phyloP scores from a whole-genome alignment of 2,888 invertebrate genomes.

The Nemapogon koenigi region DNA sequence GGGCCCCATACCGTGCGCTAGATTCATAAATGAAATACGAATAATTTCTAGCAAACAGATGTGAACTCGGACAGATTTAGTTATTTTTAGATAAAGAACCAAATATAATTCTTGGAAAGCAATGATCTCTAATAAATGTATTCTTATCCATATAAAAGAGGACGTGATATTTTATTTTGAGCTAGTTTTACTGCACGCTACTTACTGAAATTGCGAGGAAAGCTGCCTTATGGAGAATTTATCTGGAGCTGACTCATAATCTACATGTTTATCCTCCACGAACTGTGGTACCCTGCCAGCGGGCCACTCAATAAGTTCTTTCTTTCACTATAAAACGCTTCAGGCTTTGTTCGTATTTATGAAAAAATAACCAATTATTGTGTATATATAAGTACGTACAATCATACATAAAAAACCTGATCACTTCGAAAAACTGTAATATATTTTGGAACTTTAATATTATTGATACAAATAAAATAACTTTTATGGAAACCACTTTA shows the following conservation, averaged over 20 bases:
- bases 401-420: too few species aligned
- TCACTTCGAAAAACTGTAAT: too few species aligned
- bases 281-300: slow-evolving; percentile 21
- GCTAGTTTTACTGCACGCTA: slow-evolving; percentile 27
- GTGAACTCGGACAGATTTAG: slow-evolving; percentile 23
- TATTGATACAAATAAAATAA: too few species aligned
- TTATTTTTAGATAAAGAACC: slow-evolving; percentile 30
- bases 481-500: too few species aligned
- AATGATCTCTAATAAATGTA: slow-evolving; percentile 13
- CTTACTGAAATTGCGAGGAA: slow-evolving; percentile 26
- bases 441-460: too few species aligned
- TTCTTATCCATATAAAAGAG: slow-evolving; percentile 23
- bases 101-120: slow-evolving; percentile 26
- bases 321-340: too few species aligned
- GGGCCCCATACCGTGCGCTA: too few species aligned
- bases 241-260: slow-evolving; percentile 27
- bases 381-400: too few species aligned
- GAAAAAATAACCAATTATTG: too few species aligned
- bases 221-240: slow-evolving; percentile 19
- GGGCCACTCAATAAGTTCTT: slow-evolving; percentile 35
- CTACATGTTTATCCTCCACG: slow-evolving; percentile 28
- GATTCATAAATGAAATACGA: slow-evolving; percentile 36
- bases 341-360: too few species aligned
- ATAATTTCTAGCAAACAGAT: slow-evolving; percentile 28
- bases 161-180: slow-evolving; percentile 25